Percentiles rank a stretch among this genome's conserved stretches.
These are phyloP conservation scores for Phataginus tetradactyla DNA, from an alignment of 2,797 vertebrate species.

Conservation along the genomic window DNA sequence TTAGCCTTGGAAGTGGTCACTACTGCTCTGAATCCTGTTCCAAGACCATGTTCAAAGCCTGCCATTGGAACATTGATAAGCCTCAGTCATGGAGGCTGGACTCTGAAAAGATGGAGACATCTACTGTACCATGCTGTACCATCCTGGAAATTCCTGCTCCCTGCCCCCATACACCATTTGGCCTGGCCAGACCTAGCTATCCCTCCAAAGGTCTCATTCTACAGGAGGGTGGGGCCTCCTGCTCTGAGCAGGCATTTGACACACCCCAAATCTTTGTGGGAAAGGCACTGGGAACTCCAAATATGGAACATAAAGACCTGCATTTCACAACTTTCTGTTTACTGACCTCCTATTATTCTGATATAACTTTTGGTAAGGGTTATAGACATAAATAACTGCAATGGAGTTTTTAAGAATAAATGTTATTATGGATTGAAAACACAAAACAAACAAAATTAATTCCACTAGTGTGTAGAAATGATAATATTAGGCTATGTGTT, in stretches of 20 bases:
- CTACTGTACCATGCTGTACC: background rate
- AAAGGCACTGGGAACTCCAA: background rate
- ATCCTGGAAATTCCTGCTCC: background rate
- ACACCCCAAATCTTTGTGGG: background rate
- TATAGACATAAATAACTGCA: constrained; percentile 31
- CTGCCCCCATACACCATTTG: too few relatives aligned
- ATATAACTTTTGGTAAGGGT: background rate
- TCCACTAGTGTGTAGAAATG: constrained; percentile 13
- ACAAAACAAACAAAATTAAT: constrained; percentile 39
- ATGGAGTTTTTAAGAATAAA: constrained; percentile 22
- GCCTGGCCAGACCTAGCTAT: background rate
- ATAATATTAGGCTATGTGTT: background rate
- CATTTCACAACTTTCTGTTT: background rate
- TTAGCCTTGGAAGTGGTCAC: background rate
- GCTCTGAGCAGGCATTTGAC: background rate
- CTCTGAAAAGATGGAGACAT: background rate
- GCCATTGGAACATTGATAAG: background rate
- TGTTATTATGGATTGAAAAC: constrained; percentile 36
- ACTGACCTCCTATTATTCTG: background rate
- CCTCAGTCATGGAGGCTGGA: background rate
- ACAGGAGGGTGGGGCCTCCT: background rate
- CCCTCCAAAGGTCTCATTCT: background rate
- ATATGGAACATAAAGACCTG: background rate
- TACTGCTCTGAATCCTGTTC: background rate
- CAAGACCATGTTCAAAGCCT: background rate